Base-by-base conservation (phyloP, 2,113 vertebrate species). In the Lonchura striata region DNA sequence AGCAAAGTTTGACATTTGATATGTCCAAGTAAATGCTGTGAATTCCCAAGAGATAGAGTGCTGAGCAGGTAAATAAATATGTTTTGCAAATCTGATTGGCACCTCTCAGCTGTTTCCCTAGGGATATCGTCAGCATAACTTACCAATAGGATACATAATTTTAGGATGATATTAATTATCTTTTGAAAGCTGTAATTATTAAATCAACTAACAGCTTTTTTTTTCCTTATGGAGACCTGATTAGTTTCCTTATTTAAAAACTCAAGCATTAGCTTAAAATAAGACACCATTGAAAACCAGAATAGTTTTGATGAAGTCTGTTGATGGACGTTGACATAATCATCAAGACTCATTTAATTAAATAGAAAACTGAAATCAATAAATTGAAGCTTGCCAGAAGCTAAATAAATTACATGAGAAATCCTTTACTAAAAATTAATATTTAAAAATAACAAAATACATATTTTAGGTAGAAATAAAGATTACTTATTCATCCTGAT, bases 131-230 rank as follows among this genome's bases (percentile, higher is more conserved):
- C 79, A 94, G 52, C 27, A 82, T 74, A 95, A 94, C 22, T 91
- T 94, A 66, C 33, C 66, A 84, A 65, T 65, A 93, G 23, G 70
- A 82, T 68, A 53, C 23, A 88, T 78, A 2, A 88, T 92, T 96
- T 90, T 30, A 75, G 35, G 22, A 57, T 75, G 46, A 72, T 95
- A 86, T 94, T 95, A 93, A 70, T 57, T 76, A 54, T 76, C 19
- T 83, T 96, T 88, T 82, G 65, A 90, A 96, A 95, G 19, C 31
- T 82, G 71, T 60, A 96, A 95, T 81, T 86, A 94, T 70, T 66
- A 70, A 95, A 91, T 91, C 70, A 95, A 39, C 37, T 68, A 84
- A 57, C 42, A 59, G 17, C 2, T 25, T 42, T 80, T 66, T 87
- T 92, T 89, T 77, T 92, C 92, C 57, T 80, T 74, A 54, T 70